Evolutionary conservation across 2,797 vertebrate species (phyloP).

Genomic region (Florisuga fusca): DNA sequence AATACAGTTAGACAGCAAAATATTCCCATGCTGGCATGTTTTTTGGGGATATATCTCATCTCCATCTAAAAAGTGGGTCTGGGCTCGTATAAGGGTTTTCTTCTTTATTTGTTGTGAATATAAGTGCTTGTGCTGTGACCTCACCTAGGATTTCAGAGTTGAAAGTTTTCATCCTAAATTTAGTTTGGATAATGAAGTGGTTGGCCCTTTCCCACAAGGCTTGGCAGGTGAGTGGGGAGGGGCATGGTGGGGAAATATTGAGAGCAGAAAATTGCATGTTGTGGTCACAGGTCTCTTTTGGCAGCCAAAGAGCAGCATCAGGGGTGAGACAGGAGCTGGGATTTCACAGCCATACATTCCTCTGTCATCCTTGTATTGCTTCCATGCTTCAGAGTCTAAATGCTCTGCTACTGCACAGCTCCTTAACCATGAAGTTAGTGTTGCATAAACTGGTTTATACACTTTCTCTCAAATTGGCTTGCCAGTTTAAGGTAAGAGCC

Average conservation of each 20-base stretch:
- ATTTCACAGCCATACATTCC: neutral
- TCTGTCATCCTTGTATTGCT: neutral
- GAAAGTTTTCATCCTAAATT: neutral
- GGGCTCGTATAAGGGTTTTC: neutral
- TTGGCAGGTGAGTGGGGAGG: neutral
- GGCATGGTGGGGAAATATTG: too few species aligned
- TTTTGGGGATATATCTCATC: neutral
- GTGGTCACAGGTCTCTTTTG: neutral
- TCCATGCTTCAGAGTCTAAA: neutral
- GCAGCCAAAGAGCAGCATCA: neutral
- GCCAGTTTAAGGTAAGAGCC: constrained; percentile 25
- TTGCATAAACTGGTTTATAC: neutral
- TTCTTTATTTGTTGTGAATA: neutral
- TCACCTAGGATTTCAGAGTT: neutral
- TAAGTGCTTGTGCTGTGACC: neutral
- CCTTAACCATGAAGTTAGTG: neutral
- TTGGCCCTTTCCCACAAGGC: neutral
- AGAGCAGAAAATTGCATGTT: neutral
- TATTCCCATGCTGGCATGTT: neutral
- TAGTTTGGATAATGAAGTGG: neutral
- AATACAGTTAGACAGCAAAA: neutral
- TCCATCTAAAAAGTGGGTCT: neutral
- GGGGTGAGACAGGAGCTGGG: neutral
- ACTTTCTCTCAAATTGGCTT: constrained; percentile 9
- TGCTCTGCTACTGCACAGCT: neutral